Percentiles rank a stretch among this genome's conserved stretches.
These are phyloP conservation scores for Drosophila pseudoananassae DNA, from an alignment of 1,140 invertebrate species.

Conservation along the genomic window DNA sequence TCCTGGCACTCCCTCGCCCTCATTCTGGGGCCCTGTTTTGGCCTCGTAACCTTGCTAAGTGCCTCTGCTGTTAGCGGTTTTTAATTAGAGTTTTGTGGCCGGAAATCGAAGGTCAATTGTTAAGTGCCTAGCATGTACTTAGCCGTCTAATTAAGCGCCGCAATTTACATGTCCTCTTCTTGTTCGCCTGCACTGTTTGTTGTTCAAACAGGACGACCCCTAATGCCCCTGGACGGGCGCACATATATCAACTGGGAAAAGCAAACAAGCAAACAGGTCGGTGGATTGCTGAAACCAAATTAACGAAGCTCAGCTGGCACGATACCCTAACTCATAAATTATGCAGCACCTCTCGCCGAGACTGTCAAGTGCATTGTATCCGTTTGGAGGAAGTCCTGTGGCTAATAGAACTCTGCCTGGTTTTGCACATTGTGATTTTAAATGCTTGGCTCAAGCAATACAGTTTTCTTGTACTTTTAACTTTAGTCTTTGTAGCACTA, in stretches of 20 bases:
- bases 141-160: conserved; percentile 38
- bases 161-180: conserved; percentile 37
- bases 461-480: conserved; percentile 20
- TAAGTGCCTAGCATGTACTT: conserved; percentile 35
- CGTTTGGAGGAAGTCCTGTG: conserved; percentile 8
- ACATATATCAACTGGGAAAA: conserved; percentile 1
- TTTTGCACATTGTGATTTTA: conserved; percentile 49
- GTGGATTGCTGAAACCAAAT: conserved; percentile 16
- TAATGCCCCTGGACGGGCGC: neutral
- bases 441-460: conserved; percentile 20
- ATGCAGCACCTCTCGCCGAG: conserved; percentile 39
- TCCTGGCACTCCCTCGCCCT: neutral
- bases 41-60: conserved; percentile 27
- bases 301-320: conserved; percentile 25
- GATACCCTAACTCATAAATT: conserved; percentile 35
- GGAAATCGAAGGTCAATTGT: conserved; percentile 27
- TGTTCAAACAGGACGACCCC: conserved; percentile 21
- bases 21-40: conserved; percentile 12
- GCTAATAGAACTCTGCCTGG: neutral
- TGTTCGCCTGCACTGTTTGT: conserved; percentile 27
- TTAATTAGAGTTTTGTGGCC: conserved; percentile 55
- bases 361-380: conserved; percentile 26
- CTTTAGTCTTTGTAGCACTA: conserved; percentile 11
- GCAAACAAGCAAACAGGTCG: conserved; percentile 4
- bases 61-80: conserved; percentile 35